Percentiles rank a stretch among this genome's conserved stretches.
Evolutionary conservation across 2,797 vertebrate genomes (phyloP).

Genomic region (Sphenodon punctatus): DNA sequence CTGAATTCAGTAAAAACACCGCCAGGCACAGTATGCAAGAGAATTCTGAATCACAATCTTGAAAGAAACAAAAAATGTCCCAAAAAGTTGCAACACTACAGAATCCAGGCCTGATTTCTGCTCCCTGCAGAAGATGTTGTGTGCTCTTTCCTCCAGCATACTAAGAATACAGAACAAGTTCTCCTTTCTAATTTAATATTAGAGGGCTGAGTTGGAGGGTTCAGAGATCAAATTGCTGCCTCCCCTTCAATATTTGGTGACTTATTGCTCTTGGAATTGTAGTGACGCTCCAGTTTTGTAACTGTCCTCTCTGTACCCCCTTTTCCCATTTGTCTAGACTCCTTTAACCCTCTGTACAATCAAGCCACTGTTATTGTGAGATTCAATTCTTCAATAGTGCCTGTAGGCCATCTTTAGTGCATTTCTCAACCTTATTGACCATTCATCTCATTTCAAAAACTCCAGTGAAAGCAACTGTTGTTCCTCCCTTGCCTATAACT

Average conservation of each 20-base stretch:
- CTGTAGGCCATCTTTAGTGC: constrained; percentile 47
- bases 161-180: not conserved
- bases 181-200: not conserved
- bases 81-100: not conserved
- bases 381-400: constrained; percentile 37
- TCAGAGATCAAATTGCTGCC: not conserved
- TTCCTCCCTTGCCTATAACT: constrained; percentile 18
- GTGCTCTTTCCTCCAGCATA: too few relatives aligned
- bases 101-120: not conserved
- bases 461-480: constrained; percentile 18
- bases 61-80: not conserved
- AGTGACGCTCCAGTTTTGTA: not conserved
- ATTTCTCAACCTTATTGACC: constrained; percentile 7
- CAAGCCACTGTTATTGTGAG: constrained; percentile 38
- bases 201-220: not conserved
- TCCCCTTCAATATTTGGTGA: constrained; percentile 7
- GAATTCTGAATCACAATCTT: not conserved
- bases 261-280: not conserved
- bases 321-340: constrained; percentile 28
- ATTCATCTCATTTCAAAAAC: constrained; percentile 56
- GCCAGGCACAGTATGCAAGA: not conserved
- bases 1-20: accelerated
- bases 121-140: not conserved
- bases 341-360: constrained; percentile 43
- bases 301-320: not conserved